A percentile compares a stretch with the other conserved stretches of the same genome.
Conservation (phyloP, 2,113 vertebrate genomes). For the Oryzias javanicus region DNA sequence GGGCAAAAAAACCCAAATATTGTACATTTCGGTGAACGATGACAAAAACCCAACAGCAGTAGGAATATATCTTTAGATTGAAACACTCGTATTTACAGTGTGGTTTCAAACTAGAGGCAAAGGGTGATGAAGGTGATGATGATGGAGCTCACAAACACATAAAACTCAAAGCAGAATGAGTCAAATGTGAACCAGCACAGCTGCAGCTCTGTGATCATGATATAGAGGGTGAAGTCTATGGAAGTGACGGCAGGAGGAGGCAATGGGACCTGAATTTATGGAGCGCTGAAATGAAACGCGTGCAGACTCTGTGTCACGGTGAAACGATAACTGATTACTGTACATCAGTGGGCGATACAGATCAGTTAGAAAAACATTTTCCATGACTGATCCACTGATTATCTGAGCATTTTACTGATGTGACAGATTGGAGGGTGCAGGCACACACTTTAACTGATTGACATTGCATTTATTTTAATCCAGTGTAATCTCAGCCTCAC, state of each 20-base stretch:
- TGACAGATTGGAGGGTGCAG: not conserved
- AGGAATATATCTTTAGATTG: too few relatives aligned
- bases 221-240: conserved; percentile 24
- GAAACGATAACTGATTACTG: conserved; percentile 42
- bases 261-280: conserved; percentile 13
- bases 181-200: not conserved
- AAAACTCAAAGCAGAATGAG: too few relatives aligned
- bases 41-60: too few relatives aligned
- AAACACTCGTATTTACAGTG: too few relatives aligned
- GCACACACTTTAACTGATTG: conserved; percentile 18
- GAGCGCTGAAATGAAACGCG: conserved; percentile 15
- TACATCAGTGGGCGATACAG: conserved; percentile 18
- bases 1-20: too few relatives aligned
- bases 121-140: too few relatives aligned
- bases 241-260: conserved; percentile 16
- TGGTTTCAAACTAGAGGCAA: too few relatives aligned
- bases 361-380: conserved; percentile 36
- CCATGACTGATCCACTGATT: conserved; percentile 25
- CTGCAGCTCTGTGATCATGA: conserved; percentile 16
- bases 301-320: conserved; percentile 9
- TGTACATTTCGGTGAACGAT: too few relatives aligned
- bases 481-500: conserved; percentile 51
- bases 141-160: too few relatives aligned
- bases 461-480: conserved; percentile 52
- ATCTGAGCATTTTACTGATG: conserved; percentile 26